Percentiles rank a stretch among this genome's conserved stretches.
phyloP scores from a whole-genome alignment of 2,113 vertebrate species.

The Sminthopsis crassicaudata region DNA sequence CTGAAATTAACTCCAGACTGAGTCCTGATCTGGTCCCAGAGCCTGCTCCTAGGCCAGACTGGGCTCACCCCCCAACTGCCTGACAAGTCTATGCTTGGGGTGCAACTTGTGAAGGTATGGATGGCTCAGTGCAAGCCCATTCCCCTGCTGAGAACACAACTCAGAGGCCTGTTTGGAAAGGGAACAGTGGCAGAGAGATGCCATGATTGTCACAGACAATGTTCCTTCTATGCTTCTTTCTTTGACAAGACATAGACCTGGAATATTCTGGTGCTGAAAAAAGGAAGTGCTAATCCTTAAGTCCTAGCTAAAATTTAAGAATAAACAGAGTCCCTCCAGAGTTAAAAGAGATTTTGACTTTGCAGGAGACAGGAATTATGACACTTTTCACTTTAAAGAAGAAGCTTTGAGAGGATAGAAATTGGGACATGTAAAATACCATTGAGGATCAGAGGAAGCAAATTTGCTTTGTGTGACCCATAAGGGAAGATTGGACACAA shows the following conservation, averaged over 20 bases:
- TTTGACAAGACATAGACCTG: background rate
- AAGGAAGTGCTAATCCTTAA: background rate
- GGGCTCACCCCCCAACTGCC: background rate
- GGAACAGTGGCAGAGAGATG: background rate
- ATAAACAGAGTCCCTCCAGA: background rate
- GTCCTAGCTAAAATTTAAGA: background rate
- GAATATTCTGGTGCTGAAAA: background rate
- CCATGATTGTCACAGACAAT: background rate
- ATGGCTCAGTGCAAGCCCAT: too few species aligned
- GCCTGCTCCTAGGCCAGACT: background rate
- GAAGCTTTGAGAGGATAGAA: background rate
- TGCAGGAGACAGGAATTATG: background rate
- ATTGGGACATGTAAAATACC: background rate
- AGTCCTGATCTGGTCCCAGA: too few species aligned
- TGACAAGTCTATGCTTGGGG: background rate
- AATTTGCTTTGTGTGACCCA: background rate
- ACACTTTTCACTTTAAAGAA: background rate
- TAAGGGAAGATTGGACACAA: background rate
- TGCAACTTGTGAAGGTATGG: background rate
- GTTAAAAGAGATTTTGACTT: background rate
- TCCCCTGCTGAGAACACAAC: too few species aligned
- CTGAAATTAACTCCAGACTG: background rate
- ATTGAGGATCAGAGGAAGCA: background rate
- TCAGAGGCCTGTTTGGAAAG: background rate
- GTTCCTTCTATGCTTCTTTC: background rate